A percentile compares a stretch with the other conserved stretches of the same genome.
Conservation (phyloP, 2,113 vertebrate species). For the Orycteropus afer region DNA sequence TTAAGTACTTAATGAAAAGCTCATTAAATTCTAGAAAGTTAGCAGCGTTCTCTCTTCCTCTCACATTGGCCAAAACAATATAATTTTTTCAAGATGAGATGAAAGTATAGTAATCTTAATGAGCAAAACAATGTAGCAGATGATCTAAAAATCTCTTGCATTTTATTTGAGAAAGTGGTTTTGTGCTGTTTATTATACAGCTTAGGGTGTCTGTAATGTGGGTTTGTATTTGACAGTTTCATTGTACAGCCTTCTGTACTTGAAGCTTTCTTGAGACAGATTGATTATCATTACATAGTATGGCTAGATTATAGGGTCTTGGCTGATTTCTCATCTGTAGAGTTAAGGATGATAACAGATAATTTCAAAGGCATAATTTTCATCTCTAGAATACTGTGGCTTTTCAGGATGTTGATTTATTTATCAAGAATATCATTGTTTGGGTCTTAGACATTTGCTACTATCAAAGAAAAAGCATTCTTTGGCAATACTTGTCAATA, state of each 20-base stretch:
- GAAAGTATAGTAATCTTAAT: background rate
- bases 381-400: background rate
- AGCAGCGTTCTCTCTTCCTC: background rate
- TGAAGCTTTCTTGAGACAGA: background rate
- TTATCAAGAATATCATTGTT: background rate
- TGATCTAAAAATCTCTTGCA: background rate
- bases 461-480: background rate
- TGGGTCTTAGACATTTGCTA: background rate
- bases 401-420: background rate
- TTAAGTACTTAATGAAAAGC: background rate
- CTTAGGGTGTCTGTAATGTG: background rate
- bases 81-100: background rate
- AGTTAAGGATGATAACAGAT: background rate
- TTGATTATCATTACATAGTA: background rate
- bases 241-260: background rate
- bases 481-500: background rate
- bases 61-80: background rate
- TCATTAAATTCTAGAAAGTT: background rate
- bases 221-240: background rate
- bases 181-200: background rate
- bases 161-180: constrained; percentile 39
- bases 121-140: background rate
- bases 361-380: constrained; percentile 1
- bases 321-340: background rate
- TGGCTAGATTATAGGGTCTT: background rate